Evolutionary conservation across 2,797 vertebrate species (phyloP), one percentile per base, ranked within the genome.

Genomic region (Oreochromis grahami): DNA sequence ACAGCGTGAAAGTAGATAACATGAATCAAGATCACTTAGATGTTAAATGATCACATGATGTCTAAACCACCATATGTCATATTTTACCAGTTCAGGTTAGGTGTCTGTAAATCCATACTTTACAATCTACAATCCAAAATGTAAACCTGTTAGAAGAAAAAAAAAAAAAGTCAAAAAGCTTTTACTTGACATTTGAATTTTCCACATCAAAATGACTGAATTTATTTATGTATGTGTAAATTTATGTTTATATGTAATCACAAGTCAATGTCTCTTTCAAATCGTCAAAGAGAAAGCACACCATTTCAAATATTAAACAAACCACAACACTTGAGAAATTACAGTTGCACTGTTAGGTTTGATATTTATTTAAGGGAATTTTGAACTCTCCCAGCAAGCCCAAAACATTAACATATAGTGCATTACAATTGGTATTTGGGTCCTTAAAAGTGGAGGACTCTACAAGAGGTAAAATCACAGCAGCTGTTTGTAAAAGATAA

Each of bases 141-240:
- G n/a, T n/a, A n/a, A n/a, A n/a, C n/a, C n/a, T n/a, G n/a, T n/a
- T n/a, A n/a, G n/a, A n/a, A n/a, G n/a, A n/a, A 26, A 26, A 0
- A n/a, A 0, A 34, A 36, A 34, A 56, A 43, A 43, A 43, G 3
- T 24, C 63, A 82, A 52, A 32, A 38, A 0, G 4, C 48, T 81
- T 74, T 19, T 12, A 21, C 15, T 14, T 4, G 45, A 83, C 43
- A n/a, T 60, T 53, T 17, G 5, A n/a, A 13, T 19, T 19, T 12
- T 8, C 2, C 60, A 65, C 21, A 60, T 55, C 53, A 52, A 17
- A 83, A 48, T 87, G 65, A 86, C 36, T 70, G 38, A 45, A 26
- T 70, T 45, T 70, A 24, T 41, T 68, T 41, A 43, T 43, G 8
- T 43, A 17, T 36, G 32, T 60, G 15, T 4, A 58, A 58, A 58